phyloP scores from a whole-genome alignment of 2,113 vertebrate genomes.

The Etheostoma cragini region DNA sequence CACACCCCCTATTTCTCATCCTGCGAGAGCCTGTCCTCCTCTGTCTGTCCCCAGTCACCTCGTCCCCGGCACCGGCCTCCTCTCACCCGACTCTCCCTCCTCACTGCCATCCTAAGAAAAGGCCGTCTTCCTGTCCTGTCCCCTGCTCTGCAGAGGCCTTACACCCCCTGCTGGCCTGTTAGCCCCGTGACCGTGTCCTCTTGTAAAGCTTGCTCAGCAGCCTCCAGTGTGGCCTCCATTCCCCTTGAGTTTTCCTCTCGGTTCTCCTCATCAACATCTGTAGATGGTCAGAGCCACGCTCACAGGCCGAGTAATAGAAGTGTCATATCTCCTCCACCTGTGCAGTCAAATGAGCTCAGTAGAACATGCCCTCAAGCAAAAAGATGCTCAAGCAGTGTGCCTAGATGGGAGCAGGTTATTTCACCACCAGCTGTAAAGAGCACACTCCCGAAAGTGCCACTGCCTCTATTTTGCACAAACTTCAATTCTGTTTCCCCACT shows the following conservation, averaged over 20 bases:
- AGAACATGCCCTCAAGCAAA: slow-evolving; percentile 3
- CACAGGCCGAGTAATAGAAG: slow-evolving; percentile 42
- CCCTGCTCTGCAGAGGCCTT: slow-evolving; percentile 75
- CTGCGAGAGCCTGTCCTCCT: slow-evolving; percentile 80
- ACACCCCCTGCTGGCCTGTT: slow-evolving; percentile 85
- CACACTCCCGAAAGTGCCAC: slow-evolving; percentile 33
- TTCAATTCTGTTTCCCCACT: slow-evolving; percentile 34
- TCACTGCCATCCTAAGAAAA: slow-evolving; percentile 95
- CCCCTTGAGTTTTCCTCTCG: slow-evolving; percentile 83
- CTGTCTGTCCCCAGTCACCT: slow-evolving; percentile 74
- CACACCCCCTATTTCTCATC: slow-evolving; percentile 84
- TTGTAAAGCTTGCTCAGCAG: slow-evolving; percentile 82
- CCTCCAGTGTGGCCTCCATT: slow-evolving; percentile 85
- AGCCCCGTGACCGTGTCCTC: slow-evolving; percentile 78
- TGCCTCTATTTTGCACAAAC: slow-evolving; percentile 55
- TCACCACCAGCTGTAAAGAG: slow-evolving; percentile 55
- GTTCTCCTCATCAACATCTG: slow-evolving; percentile 74
- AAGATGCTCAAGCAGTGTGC: slow-evolving; percentile 9
- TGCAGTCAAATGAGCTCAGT: slow-evolving; percentile 18
- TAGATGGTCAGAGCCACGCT: slow-evolving; percentile 62
- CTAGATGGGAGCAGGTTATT: slow-evolving; percentile 44
- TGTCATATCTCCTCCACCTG: slow-evolving; percentile 14
- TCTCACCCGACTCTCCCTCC: slow-evolving; percentile 90
- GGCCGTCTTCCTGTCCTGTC: slow-evolving; percentile 84
- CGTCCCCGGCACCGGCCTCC: slow-evolving; percentile 78